Evolutionary conservation across 2,797 vertebrate genomes (phyloP), one percentile per base, ranked within the genome.

Genomic region (Podarcis lilfordi): DNA sequence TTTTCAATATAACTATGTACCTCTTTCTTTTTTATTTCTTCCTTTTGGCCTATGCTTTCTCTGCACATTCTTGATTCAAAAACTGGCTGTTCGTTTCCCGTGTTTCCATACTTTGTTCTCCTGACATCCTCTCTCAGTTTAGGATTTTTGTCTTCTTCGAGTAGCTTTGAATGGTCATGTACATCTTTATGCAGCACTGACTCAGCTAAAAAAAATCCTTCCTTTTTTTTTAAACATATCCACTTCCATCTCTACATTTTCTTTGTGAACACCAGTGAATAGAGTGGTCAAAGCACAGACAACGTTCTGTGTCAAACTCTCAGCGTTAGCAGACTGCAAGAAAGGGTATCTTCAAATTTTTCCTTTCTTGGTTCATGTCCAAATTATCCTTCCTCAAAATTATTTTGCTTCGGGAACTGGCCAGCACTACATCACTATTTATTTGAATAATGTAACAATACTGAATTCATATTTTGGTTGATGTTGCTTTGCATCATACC

Each of bases 41-140:
- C 80, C 69, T 84, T 76, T 85, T 6, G 71, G 10, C 29, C 27
- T 80, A 37, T 50, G n/a, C 84, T 84, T 88, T 87, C 29, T 88
- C 76, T 90, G 86, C 85, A 5, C 1, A 81, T 86, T 82, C 71
- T 77, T 76, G 86, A 82, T 88, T 90, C 88, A 86, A 82, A 85
- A 89, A n/a, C 45, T 72, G 68, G 86, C 43, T 29, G 0, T 68
- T 88, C 92, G 88, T 15, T 1, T 79, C 5, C 61, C 84, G 9
- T 13, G 82, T 84, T 90, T 92, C 85, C 69, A 83, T 45, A 0
- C 0, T 77, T 55, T 27, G 7, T 43, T 76, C 90, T 87, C 59
- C 86, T 88, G 23, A 90, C 21, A 35, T 90, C n/a, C 37, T 68
- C 19, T 10, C 40, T 50, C 1, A 71, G 8, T 82, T 66, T 19